phyloP scores from a whole-genome alignment of 2,113 vertebrate species.

The Tapirus terrestris region DNA sequence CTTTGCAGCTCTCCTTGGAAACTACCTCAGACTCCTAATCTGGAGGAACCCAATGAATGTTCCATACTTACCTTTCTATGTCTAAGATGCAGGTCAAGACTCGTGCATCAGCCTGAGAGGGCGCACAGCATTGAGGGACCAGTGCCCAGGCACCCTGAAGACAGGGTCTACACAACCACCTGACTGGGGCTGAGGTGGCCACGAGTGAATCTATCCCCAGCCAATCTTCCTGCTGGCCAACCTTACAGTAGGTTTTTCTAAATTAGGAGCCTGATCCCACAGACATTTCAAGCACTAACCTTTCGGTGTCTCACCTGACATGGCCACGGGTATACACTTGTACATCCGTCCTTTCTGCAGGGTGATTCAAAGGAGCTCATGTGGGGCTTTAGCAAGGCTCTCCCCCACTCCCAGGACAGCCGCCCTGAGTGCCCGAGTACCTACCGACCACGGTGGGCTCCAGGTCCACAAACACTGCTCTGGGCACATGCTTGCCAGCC shows the following conservation, averaged over 20 bases:
- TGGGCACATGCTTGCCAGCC: slow-evolving; percentile 90
- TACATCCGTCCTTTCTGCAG: neutral
- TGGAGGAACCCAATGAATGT: neutral
- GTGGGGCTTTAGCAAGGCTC: too few species aligned
- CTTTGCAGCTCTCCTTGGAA: neutral
- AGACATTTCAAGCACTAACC: neutral
- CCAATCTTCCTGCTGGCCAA: neutral
- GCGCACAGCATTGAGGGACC: too few species aligned
- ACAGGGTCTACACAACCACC: neutral
- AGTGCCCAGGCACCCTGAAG: too few species aligned
- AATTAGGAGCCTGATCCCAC: neutral
- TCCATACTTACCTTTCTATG: neutral
- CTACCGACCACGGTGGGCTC: slow-evolving; percentile 94
- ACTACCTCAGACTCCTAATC: neutral
- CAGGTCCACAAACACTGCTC: slow-evolving; percentile 92
- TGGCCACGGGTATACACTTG: accelerated
- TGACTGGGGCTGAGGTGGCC: neutral
- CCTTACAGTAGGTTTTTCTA: neutral
- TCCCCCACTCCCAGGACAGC: too few species aligned
- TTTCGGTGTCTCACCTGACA: neutral
- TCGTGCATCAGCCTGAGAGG: neutral
- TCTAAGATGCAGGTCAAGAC: neutral
- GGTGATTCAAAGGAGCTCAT: too few species aligned
- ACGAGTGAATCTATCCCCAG: neutral
- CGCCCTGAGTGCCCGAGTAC: slow-evolving; percentile 44